phyloP scores from a whole-genome alignment of 2,888 invertebrate genomes.

The Dasypogon diadema region DNA sequence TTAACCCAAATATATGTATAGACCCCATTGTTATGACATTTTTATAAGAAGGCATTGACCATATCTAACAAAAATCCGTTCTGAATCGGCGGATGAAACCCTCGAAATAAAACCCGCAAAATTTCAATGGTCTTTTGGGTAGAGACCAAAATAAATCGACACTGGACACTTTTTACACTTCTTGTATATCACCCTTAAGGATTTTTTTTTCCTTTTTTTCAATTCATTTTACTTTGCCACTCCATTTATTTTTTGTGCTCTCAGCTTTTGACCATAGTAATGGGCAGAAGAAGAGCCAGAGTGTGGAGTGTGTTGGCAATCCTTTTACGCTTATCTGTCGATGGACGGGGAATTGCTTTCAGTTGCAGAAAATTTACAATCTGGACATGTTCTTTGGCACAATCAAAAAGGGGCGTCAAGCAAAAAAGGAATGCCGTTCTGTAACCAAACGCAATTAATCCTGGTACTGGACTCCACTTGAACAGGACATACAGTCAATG shows the following conservation, averaged over 20 bases:
- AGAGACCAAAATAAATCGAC: constrained; percentile 47
- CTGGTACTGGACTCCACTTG: constrained; percentile 34
- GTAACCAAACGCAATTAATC: constrained; percentile 53
- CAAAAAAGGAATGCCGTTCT: constrained; percentile 35
- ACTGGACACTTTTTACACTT: constrained; percentile 46
- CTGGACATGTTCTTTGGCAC: constrained; percentile 52
- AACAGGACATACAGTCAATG: constrained; percentile 4
- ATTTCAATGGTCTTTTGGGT: constrained; percentile 45
- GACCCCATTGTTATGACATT: constrained; percentile 43
- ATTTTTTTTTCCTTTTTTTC: constrained; percentile 35
- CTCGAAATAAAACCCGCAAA: constrained; percentile 30
- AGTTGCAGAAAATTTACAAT: constrained; percentile 54
- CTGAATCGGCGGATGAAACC: constrained; percentile 26
- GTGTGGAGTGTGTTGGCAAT: constrained; percentile 46
- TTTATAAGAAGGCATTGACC: constrained; percentile 8
- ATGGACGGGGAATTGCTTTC: constrained; percentile 53
- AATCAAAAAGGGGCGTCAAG: constrained; percentile 37
- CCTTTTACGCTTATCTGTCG: constrained; percentile 54
- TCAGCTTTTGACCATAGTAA: constrained; percentile 39
- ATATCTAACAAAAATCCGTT: constrained; percentile 11
- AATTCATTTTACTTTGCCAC: constrained; percentile 54
- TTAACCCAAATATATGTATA: constrained; percentile 23
- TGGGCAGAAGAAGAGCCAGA: constrained; percentile 33
- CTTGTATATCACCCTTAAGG: constrained; percentile 37
- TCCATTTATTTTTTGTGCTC: constrained; percentile 53